Evolutionary conservation across 2,797 vertebrate genomes (phyloP).

Genomic region (Synaphobranchus kaupii): DNA sequence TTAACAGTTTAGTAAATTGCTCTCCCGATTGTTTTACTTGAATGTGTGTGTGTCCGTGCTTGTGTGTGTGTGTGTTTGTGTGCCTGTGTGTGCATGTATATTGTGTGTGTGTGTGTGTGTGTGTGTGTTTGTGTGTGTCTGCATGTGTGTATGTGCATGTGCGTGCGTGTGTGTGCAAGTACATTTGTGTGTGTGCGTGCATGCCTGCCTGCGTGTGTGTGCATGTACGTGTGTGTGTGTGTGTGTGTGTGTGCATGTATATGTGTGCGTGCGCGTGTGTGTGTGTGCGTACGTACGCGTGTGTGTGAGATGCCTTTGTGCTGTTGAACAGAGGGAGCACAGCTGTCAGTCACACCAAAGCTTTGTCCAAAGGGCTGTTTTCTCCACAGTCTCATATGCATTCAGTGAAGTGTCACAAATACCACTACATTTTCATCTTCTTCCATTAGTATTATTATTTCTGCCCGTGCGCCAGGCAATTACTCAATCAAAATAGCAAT

Average conservation of each 20-base stretch:
- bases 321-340: neutral
- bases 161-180: neutral
- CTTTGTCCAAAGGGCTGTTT: neutral
- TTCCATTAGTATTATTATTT: neutral
- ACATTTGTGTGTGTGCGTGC: neutral
- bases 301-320: neutral
- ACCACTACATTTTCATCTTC: neutral
- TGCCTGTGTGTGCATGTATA: too few species aligned
- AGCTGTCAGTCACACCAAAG: neutral
- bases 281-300: neutral
- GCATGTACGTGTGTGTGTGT: neutral
- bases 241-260: conserved; percentile 3
- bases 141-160: neutral
- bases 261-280: neutral
- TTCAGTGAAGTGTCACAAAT: neutral
- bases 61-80: neutral
- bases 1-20: conserved; percentile 52
- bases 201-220: too few species aligned
- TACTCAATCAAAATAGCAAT: neutral
- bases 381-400: neutral
- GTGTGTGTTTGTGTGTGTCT: neutral
- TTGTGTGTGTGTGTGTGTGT: too few species aligned
- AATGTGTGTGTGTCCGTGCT: neutral
- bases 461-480: neutral
- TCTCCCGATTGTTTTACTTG: neutral